Percentiles rank a stretch among this genome's conserved stretches.
These are phyloP conservation scores for Botrylloides violaceus DNA, from an alignment of 23 tunicate species.

Conservation along the genomic window DNA sequence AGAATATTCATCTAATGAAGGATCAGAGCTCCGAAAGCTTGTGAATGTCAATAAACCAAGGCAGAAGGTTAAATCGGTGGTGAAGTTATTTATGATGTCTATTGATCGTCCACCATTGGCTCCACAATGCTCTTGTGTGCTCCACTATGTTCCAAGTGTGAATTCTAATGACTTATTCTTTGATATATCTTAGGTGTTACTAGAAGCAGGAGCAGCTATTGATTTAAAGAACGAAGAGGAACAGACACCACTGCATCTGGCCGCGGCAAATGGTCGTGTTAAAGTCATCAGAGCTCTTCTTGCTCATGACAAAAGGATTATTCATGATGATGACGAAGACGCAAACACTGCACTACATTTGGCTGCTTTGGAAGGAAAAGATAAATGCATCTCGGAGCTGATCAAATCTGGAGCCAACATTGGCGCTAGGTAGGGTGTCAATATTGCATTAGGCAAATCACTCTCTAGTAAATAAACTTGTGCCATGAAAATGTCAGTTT, in stretches of 20 bases:
- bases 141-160: no score
- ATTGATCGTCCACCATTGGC: no score
- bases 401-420: constrained; percentile 76
- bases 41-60: no score
- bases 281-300: constrained; percentile 53
- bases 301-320: constrained; percentile 37
- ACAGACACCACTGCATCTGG: constrained; percentile 94
- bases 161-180: no score
- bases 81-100: no score
- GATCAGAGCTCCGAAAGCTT: no score
- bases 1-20: no score
- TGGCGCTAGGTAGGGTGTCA: constrained; percentile 88
- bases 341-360: constrained; percentile 86
- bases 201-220: constrained; percentile 46
- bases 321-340: constrained; percentile 86
- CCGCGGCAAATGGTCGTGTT: constrained; percentile 65
- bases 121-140: no score
- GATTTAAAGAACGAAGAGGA: constrained; percentile 93
- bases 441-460: no score
- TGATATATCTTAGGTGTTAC: constrained; percentile 32
- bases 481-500: no score
- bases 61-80: no score
- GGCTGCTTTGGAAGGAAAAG: constrained; percentile 78
- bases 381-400: constrained; percentile 55
- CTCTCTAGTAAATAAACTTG: no score